Evolutionary conservation across 2,113 vertebrate genomes (phyloP).

Genomic region (Poeciliopsis prolifica): DNA sequence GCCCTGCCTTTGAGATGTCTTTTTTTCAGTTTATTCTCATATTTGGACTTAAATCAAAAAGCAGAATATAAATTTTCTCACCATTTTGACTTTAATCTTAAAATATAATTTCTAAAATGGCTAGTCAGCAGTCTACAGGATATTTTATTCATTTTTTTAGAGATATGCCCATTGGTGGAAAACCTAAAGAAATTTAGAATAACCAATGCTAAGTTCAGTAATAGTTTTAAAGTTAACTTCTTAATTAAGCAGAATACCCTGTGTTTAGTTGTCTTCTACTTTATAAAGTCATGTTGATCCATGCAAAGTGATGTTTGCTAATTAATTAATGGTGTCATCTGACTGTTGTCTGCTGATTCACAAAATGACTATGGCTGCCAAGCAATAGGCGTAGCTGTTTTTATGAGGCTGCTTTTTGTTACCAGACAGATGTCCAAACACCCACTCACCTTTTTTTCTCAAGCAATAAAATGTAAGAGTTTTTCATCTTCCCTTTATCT

Average conservation of each 20-base stretch:
- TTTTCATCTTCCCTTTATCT: background rate
- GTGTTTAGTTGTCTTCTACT: background rate
- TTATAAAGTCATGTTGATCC: background rate
- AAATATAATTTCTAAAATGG: background rate
- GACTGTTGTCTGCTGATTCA: background rate
- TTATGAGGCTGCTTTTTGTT: background rate
- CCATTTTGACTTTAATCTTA: too few species aligned
- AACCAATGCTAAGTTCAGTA: too few species aligned
- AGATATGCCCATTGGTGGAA: too few species aligned
- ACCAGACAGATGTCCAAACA: background rate
- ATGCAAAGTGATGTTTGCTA: background rate
- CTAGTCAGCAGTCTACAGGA: background rate
- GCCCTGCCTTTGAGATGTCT: too few species aligned
- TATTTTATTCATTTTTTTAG: background rate
- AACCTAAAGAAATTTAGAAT: too few species aligned
- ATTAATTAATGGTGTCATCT: background rate
- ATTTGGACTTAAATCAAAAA: too few species aligned
- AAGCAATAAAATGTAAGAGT: background rate
- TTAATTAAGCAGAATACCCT: background rate
- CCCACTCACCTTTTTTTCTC: background rate
- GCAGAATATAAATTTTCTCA: too few species aligned
- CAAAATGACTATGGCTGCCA: background rate
- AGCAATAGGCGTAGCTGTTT: background rate
- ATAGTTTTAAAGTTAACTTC: background rate
- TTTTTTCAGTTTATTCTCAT: too few species aligned